Evolutionary conservation across 2,797 vertebrate species (phyloP), one percentile per base, ranked within the genome.

Genomic region (Channallabes apus): DNA sequence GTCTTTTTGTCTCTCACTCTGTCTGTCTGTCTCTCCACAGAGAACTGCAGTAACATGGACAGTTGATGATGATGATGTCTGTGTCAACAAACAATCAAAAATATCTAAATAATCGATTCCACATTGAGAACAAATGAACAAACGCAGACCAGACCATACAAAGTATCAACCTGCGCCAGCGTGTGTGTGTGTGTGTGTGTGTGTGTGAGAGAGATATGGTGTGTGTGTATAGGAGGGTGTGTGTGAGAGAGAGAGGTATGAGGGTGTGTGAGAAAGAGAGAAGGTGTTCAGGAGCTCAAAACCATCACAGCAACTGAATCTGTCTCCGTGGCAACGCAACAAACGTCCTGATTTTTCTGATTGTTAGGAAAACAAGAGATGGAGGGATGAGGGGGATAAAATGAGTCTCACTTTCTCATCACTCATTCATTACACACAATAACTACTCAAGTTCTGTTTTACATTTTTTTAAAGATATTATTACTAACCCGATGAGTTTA

Each of bases 11-110:
- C 6, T n/a, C 6, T 71, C 8, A 20, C 0, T 15, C 46, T 87
- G 56, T 62, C 67, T n/a, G 29, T 82, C 11, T 86, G 1, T 14
- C 80, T 59, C 93, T 90, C 88, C 85, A 38, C 95, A 99, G 98
- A 99, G 95, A 98, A 97, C 95, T 97, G 97, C 98, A 98, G 97
- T 96, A 98, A 96, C 93, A 99, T 99, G 98, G 97, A 99, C 97
- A 99, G 98, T 98, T 35, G 35, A 35, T 99, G 98, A 99, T 98
- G 96, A 97, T 95, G 94, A 97, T 96, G 95, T 93, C 94, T 79
- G 91, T 90, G 93, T 88, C 89, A 84, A 89, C 91, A 92, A 88
- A 95, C 95, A 95, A 96, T 94, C 95, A 95, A 87, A 92, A 96
- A 95, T 92, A 87, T 83, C n/a, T 83, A 89, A 91, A 38, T 41